These are phyloP conservation scores for Eulimnadia texana DNA, from an alignment of 1,140 invertebrate genomes.

Conservation along the genomic window DNA sequence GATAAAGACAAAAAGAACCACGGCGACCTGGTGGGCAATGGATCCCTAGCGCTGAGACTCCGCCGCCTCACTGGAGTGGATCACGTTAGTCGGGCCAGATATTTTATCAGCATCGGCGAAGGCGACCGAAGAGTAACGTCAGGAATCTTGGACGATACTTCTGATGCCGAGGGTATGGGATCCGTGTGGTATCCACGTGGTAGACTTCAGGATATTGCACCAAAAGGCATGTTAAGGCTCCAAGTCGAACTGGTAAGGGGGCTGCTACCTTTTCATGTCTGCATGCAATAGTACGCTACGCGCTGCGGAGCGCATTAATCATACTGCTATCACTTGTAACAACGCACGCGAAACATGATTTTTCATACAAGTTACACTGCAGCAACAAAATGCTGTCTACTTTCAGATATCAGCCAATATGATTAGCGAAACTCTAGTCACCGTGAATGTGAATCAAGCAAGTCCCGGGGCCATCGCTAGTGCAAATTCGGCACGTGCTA, in stretches of 20 bases:
- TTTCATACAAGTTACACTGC: neutral
- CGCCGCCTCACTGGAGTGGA: slow-evolving; percentile 34
- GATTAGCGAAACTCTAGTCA: slow-evolving; percentile 44
- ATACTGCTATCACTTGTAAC: neutral
- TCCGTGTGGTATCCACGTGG: slow-evolving; percentile 55
- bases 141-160: slow-evolving; percentile 57
- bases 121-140: slow-evolving; percentile 56
- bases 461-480: neutral
- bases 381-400: neutral
- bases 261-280: neutral
- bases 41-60: slow-evolving; percentile 24
- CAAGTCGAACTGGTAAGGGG: slow-evolving; percentile 49
- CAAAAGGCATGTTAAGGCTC: slow-evolving; percentile 43
- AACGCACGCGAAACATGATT: neutral
- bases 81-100: slow-evolving; percentile 32
- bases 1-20: neutral
- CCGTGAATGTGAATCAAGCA: neutral
- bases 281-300: too few relatives aligned
- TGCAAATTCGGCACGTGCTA: slow-evolving; percentile 45
- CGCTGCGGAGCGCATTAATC: neutral
- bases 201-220: slow-evolving; percentile 40
- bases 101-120: slow-evolving; percentile 49
- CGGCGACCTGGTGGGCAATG: slow-evolving; percentile 20
- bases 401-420: slow-evolving; percentile 43
- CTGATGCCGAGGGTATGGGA: slow-evolving; percentile 55